phyloP scores from a whole-genome alignment of 2,888 invertebrate genomes.

The Mystacides longicornis region DNA sequence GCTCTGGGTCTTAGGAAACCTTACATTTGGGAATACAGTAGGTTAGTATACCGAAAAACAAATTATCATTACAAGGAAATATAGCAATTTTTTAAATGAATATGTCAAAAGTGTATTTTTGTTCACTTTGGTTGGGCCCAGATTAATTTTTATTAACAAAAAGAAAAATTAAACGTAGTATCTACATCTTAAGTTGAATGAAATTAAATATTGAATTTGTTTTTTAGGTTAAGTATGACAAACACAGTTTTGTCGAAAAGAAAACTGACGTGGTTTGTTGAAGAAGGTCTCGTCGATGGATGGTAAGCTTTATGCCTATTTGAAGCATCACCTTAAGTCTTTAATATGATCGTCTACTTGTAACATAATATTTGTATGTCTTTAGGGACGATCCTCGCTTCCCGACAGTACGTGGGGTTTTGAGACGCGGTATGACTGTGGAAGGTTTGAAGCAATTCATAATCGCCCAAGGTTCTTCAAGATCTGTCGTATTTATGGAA shows the following conservation, averaged over 20 bases:
- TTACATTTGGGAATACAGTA: slow-evolving; percentile 91
- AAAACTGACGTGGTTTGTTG: slow-evolving; percentile 97
- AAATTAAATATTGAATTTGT: background rate
- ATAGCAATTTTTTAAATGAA: background rate
- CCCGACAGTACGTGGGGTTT: slow-evolving; percentile 94
- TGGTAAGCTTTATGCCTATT: slow-evolving; percentile 55
- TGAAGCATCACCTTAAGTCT: background rate
- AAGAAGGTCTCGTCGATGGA: slow-evolving; percentile 88
- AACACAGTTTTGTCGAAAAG: slow-evolving; percentile 97
- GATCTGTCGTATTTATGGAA: slow-evolving; percentile 98
- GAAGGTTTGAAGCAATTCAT: slow-evolving; percentile 96
- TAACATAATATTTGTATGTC: background rate
- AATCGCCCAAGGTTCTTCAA: slow-evolving; percentile 93
- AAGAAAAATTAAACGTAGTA: background rate
- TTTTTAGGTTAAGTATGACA: slow-evolving; percentile 82
- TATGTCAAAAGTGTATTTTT: too few relatives aligned
- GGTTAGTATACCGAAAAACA: slow-evolving; percentile 29
- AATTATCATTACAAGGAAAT: background rate
- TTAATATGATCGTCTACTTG: background rate
- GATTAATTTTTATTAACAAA: too few relatives aligned
- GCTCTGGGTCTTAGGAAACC: slow-evolving; percentile 81
- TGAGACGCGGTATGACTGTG: slow-evolving; percentile 94
- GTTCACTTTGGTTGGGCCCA: too few relatives aligned
- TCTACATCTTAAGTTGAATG: background rate
- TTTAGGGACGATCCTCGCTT: slow-evolving; percentile 94